These are phyloP conservation scores for Ardeotis arabs DNA, from an alignment of 2,113 vertebrate genomes.

Conservation along the genomic window DNA sequence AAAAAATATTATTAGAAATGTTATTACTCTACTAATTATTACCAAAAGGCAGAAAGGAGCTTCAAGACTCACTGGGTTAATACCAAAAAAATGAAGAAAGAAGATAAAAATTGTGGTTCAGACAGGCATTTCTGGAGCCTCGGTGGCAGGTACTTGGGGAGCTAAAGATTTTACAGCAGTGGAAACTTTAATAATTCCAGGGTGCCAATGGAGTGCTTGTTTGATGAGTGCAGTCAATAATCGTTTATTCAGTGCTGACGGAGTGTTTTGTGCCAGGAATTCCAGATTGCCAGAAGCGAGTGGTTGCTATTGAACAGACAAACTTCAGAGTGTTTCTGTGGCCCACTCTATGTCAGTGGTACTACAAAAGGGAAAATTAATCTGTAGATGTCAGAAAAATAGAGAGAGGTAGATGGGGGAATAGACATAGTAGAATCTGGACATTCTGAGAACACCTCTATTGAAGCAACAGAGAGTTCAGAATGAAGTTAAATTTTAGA, in stretches of 20 bases:
- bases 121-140: not conserved
- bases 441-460: not conserved
- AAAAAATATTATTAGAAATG: not conserved
- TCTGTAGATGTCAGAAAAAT: not conserved
- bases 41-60: not conserved
- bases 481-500: not conserved
- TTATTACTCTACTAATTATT: not conserved
- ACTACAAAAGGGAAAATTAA: not conserved
- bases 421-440: not conserved
- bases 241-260: not conserved
- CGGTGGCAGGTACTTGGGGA: not conserved
- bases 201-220: not conserved
- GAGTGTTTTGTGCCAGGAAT: not conserved
- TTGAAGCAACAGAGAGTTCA: not conserved
- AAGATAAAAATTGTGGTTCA: constrained; percentile 5
- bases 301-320: not conserved
- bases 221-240: constrained; percentile 14
- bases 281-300: not conserved
- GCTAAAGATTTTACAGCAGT: not conserved
- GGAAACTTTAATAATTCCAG: constrained; percentile 47
- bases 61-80: not conserved
- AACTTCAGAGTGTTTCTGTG: not conserved
- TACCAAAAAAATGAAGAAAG: constrained; percentile 45
- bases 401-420: not conserved
- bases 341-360: not conserved